Evolutionary conservation across 1,140 invertebrate species (phyloP).

Genomic region (Ips typographus): DNA sequence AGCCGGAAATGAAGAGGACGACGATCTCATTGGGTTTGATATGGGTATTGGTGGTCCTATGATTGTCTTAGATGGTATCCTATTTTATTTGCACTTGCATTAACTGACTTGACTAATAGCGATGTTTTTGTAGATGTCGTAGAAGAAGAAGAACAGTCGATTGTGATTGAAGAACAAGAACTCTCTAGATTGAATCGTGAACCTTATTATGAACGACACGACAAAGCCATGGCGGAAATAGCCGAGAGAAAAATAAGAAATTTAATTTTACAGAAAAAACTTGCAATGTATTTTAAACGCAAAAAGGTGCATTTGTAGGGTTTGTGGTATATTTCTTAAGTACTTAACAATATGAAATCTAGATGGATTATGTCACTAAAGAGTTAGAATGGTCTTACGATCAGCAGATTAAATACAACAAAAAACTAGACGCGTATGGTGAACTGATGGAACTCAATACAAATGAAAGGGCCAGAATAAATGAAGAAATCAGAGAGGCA

Average conservation of each 20-base stretch:
- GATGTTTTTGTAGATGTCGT: neutral
- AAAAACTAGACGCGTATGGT: slow-evolving; percentile 40
- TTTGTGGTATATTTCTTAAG: neutral
- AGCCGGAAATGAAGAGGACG: neutral
- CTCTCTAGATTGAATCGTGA: slow-evolving; percentile 31
- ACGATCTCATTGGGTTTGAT: neutral
- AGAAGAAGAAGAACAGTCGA: slow-evolving; percentile 34
- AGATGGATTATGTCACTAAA: slow-evolving; percentile 44
- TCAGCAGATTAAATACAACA: slow-evolving; percentile 38
- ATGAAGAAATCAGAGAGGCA: slow-evolving; percentile 35
- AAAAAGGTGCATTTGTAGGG: slow-evolving; percentile 32
- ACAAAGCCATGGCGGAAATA: slow-evolving; percentile 36
- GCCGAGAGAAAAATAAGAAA: slow-evolving; percentile 40
- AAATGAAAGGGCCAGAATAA: slow-evolving; percentile 26
- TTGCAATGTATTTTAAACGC: slow-evolving; percentile 46
- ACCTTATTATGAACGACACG: slow-evolving; percentile 40
- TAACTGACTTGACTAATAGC: neutral
- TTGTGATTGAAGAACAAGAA: slow-evolving; percentile 23
- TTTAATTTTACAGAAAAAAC: slow-evolving; percentile 45
- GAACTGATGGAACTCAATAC: slow-evolving; percentile 31
- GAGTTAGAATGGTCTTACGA: slow-evolving; percentile 42
- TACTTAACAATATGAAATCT: neutral
- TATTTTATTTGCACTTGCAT: neutral
- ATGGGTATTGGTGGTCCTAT: neutral
- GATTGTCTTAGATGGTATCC: neutral